Conservation (phyloP, 2,888 invertebrate species). For the Hemicrepidius hirtus region DNA sequence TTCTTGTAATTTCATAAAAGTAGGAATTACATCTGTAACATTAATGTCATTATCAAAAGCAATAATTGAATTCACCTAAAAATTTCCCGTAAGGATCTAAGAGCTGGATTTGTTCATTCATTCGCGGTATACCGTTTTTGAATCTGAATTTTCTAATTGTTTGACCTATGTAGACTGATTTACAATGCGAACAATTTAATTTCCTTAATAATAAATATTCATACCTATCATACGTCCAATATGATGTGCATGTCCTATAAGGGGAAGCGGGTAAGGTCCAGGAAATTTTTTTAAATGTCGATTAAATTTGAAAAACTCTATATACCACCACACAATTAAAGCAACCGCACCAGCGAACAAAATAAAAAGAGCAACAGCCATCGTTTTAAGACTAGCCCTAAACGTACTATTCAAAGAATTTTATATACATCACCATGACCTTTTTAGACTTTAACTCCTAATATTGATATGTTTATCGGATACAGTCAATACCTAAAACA, state of each 20-base stretch:
- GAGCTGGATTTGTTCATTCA: too few relatives aligned
- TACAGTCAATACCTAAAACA: too few relatives aligned
- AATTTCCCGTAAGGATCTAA: too few relatives aligned
- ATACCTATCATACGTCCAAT: conserved; percentile 54
- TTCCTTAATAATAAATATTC: not conserved
- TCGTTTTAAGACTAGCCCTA: not conserved
- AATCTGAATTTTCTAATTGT: too few relatives aligned
- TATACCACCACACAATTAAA: conserved; percentile 17
- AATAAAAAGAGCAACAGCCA: not conserved
- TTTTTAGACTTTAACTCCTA: too few relatives aligned
- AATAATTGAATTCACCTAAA: too few relatives aligned
- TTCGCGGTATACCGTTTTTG: too few relatives aligned
- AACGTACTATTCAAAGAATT: too few relatives aligned
- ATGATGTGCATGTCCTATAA: conserved; percentile 65
- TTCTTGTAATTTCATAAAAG: conserved; percentile 21
- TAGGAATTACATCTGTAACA: conserved; percentile 23
- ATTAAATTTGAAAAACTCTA: not conserved
- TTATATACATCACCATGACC: too few relatives aligned
- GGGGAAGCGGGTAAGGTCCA: conserved; percentile 62
- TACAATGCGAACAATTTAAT: too few relatives aligned
- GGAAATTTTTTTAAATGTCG: conserved; percentile 50
- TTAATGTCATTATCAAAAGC: not conserved
- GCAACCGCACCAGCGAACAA: not conserved
- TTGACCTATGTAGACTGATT: too few relatives aligned
- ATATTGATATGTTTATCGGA: too few relatives aligned